phyloP scores from a whole-genome alignment of 1,140 invertebrate species.

The Diplogasteroides magnus region DNA sequence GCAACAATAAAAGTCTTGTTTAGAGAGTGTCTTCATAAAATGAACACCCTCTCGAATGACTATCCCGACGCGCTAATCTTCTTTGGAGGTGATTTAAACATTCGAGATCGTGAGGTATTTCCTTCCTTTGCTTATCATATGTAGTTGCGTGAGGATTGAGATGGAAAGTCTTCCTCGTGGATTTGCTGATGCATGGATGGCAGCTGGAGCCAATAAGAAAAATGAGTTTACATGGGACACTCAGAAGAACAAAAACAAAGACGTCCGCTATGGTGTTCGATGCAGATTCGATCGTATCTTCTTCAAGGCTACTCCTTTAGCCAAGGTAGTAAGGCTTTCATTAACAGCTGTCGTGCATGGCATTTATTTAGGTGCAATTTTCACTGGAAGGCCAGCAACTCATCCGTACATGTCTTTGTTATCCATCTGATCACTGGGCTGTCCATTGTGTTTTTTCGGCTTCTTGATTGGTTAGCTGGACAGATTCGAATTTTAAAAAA shows the following conservation, averaged over 20 bases:
- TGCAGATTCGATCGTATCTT: slow-evolving; percentile 22
- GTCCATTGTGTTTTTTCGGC: slow-evolving; percentile 10
- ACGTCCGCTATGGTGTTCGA: slow-evolving; percentile 1
- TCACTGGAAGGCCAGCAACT: slow-evolving; percentile 20
- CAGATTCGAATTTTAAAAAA: too few relatives aligned
- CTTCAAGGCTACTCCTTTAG: slow-evolving; percentile 1
- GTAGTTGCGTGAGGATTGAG: not conserved
- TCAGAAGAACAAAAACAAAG: slow-evolving; percentile 16
- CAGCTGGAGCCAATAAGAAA: slow-evolving; percentile 11
- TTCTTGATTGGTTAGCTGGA: too few relatives aligned
- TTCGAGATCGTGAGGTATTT: slow-evolving; percentile 18
- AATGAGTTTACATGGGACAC: slow-evolving; percentile 19
- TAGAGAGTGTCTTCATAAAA: slow-evolving; percentile 34
- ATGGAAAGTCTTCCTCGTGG: slow-evolving; percentile 4
- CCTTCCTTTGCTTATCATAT: not conserved
- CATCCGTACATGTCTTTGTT: slow-evolving; percentile 24
- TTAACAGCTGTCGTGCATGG: too few relatives aligned
- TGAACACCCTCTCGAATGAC: slow-evolving; percentile 4
- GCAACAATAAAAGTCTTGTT: not conserved
- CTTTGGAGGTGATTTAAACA: slow-evolving; percentile 25
- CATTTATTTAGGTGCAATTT: not conserved
- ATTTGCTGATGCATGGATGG: slow-evolving; percentile 15
- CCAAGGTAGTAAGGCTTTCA: not conserved
- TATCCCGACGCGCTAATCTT: slow-evolving; percentile 17
- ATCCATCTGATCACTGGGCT: slow-evolving; percentile 24